Evolutionary conservation across 2,888 invertebrate genomes (phyloP).

Genomic region (Liopterus haemorrhoidalis): DNA sequence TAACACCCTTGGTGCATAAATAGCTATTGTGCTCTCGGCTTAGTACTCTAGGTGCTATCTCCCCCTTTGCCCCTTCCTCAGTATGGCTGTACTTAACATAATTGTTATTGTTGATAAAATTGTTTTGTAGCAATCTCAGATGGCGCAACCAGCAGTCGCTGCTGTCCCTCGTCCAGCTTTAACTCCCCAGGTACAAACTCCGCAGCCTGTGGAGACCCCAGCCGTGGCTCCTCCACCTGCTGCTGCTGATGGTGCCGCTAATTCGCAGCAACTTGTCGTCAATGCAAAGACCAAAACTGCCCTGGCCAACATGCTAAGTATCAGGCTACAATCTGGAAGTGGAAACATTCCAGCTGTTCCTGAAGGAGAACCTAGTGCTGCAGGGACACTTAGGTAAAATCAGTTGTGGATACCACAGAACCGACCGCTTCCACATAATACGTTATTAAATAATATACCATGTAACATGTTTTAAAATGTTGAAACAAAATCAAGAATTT

Average conservation of each 20-base stretch:
- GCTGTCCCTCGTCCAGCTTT: slow-evolving; percentile 20
- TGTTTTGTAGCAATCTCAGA: slow-evolving; percentile 20
- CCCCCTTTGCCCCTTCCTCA: too few species aligned
- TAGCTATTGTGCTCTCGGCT: too few species aligned
- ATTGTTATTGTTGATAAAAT: neutral
- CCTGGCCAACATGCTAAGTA: slow-evolving; percentile 88
- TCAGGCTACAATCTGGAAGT: slow-evolving; percentile 59
- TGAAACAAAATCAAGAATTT: too few species aligned
- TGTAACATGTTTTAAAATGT: too few species aligned
- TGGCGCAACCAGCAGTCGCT: slow-evolving; percentile 24
- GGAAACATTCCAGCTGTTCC: slow-evolving; percentile 40
- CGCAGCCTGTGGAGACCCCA: slow-evolving; percentile 34
- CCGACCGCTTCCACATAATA: neutral
- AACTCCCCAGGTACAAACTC: slow-evolving; percentile 31
- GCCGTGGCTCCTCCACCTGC: slow-evolving; percentile 25
- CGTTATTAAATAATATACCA: too few species aligned
- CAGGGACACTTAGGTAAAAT: slow-evolving; percentile 55
- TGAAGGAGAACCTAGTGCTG: slow-evolving; percentile 58
- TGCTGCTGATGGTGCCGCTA: slow-evolving; percentile 16
- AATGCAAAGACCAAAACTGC: slow-evolving; percentile 92
- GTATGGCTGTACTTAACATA: too few species aligned
- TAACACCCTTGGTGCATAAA: too few species aligned
- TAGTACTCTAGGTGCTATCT: too few species aligned
- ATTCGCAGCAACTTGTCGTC: slow-evolving; percentile 57
- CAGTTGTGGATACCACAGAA: neutral